These are phyloP conservation scores for Coecobrya sp. DNA, from an alignment of 2,888 invertebrate species.

Conservation along the genomic window DNA sequence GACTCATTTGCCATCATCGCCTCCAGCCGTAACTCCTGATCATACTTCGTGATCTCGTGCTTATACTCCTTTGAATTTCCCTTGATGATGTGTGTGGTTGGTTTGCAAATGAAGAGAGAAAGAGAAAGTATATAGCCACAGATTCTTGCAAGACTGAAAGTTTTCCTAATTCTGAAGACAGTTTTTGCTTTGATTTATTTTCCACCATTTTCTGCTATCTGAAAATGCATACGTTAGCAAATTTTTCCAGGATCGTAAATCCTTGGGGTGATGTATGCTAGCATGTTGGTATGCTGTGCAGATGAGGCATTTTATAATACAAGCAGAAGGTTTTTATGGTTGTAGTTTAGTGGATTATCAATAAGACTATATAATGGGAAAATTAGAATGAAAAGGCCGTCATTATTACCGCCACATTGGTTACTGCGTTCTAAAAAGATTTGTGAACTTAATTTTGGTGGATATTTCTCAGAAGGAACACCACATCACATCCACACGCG, in stretches of 20 bases:
- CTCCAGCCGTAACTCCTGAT: background rate
- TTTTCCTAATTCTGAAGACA: slow-evolving; percentile 42
- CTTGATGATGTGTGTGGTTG: slow-evolving; percentile 29
- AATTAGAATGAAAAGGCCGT: slow-evolving; percentile 51
- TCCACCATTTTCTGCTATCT: slow-evolving; percentile 17
- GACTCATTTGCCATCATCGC: slow-evolving; percentile 6
- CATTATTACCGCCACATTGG: slow-evolving; percentile 32
- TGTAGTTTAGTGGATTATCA: slow-evolving; percentile 34
- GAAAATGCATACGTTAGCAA: slow-evolving; percentile 47
- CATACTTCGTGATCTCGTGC: no score
- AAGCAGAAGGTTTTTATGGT: background rate
- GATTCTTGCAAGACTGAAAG: background rate
- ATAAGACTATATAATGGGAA: slow-evolving; percentile 54
- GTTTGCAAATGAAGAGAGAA: slow-evolving; percentile 1
- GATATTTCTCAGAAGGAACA: slow-evolving; percentile 2
- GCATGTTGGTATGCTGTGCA: background rate
- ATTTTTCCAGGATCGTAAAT: slow-evolving; percentile 27
- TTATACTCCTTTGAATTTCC: no score
- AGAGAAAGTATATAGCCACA: background rate
- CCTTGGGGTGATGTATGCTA: background rate
- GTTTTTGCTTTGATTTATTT: slow-evolving; percentile 31
- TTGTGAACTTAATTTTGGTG: slow-evolving; percentile 35
- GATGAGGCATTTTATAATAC: background rate
- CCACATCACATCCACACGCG: slow-evolving; percentile 9
- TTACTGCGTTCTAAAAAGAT: slow-evolving; percentile 13